Evolutionary conservation across 2,888 invertebrate species (phyloP).

Genomic region (Cerceris ruficornis): DNA sequence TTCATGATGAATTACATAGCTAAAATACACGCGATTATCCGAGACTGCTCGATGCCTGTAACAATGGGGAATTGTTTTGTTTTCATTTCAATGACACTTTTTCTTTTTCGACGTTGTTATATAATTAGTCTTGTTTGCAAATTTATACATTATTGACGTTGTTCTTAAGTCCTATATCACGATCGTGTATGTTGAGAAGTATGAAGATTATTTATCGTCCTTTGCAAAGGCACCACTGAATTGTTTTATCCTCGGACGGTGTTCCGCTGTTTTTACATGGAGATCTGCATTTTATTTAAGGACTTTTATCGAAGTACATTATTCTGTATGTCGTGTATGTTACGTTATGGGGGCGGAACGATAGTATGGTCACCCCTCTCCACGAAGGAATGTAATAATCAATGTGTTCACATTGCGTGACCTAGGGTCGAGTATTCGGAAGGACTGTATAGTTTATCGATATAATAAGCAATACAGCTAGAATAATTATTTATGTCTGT

Average conservation of each 20-base stretch:
- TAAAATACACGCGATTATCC: too few relatives aligned
- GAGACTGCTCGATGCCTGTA: too few relatives aligned
- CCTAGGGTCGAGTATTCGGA: constrained; percentile 62
- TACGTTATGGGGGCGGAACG: constrained; percentile 27
- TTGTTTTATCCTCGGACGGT: constrained; percentile 6
- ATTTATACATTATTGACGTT: constrained; percentile 27
- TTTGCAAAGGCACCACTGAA: constrained; percentile 8
- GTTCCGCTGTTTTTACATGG: constrained; percentile 10
- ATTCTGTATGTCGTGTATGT: constrained; percentile 26
- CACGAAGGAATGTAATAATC: constrained; percentile 54
- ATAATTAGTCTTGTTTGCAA: constrained; percentile 22
- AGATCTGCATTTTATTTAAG: constrained; percentile 8
- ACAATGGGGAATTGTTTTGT: constrained; percentile 1
- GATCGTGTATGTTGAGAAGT: constrained; percentile 35
- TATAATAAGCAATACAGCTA: constrained; percentile 66
- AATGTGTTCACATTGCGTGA: constrained; percentile 68
- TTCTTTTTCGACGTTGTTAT: neutral
- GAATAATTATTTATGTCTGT: constrained; percentile 76
- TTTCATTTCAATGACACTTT: constrained; percentile 8
- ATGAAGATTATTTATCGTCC: constrained; percentile 13
- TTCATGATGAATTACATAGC: too few relatives aligned
- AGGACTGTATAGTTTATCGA: constrained; percentile 66
- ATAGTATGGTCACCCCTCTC: constrained; percentile 37
- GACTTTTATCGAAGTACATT: constrained; percentile 25
- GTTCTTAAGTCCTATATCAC: constrained; percentile 30